These are phyloP conservation scores for Idris sp. DNA, from an alignment of 1,140 invertebrate genomes.

Conservation along the genomic window DNA sequence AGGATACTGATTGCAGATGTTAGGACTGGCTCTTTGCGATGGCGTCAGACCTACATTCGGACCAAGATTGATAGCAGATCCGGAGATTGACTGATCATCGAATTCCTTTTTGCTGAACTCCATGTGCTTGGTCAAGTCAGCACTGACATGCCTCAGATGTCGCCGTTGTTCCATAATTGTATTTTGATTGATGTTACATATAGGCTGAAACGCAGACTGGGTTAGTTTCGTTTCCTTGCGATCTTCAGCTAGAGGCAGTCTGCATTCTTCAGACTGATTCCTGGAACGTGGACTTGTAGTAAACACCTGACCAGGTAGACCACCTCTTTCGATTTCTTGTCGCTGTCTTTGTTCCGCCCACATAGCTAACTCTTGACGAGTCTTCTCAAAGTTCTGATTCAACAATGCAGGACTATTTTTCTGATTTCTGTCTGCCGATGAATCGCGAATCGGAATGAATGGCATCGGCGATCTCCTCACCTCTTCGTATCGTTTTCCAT, in stretches of 20 bases:
- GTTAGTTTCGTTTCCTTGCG: conserved; percentile 69
- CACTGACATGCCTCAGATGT: conserved; percentile 75
- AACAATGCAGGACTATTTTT: conserved; percentile 72
- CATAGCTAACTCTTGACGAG: conserved; percentile 73
- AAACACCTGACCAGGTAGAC: conserved; percentile 68
- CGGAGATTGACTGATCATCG: conserved; percentile 74
- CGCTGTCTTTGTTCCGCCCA: conserved; percentile 76
- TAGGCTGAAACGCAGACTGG: conserved; percentile 74
- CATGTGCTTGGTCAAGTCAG: conserved; percentile 76
- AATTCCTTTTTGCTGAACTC: conserved; percentile 75
- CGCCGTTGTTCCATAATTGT: conserved; percentile 76
- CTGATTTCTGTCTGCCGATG: conserved; percentile 69
- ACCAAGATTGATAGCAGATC: conserved; percentile 73
- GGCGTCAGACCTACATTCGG: conserved; percentile 58
- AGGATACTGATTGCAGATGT: conserved; percentile 74
- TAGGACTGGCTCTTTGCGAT: conserved; percentile 73
- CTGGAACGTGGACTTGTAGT: conserved; percentile 72
- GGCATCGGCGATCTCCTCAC: conserved; percentile 74
- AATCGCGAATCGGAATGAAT: conserved; percentile 73
- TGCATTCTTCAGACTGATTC: conserved; percentile 73
- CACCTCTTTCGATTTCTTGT: conserved; percentile 72
- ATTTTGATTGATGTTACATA: conserved; percentile 75
- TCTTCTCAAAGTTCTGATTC: conserved; percentile 76
- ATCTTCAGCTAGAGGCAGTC: conserved; percentile 59
- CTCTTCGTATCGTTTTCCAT: conserved; percentile 73